Conservation (phyloP, 2,888 invertebrate species). For the Drosophila leonis region DNA sequence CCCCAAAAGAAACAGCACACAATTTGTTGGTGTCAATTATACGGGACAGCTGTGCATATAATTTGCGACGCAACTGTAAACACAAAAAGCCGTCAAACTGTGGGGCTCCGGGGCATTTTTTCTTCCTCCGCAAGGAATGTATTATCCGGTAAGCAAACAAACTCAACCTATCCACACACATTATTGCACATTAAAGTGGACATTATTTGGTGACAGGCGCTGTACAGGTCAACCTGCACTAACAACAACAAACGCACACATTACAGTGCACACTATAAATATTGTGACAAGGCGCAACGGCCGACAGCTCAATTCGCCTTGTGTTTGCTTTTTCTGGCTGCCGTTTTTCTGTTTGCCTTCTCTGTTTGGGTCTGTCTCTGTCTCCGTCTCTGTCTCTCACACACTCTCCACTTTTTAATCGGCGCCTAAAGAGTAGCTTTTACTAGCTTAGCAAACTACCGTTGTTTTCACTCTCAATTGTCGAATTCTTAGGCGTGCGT, state of each 20-base stretch:
- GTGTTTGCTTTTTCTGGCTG: constrained; percentile 44
- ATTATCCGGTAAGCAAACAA: constrained; percentile 93
- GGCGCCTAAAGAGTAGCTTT: constrained; percentile 22
- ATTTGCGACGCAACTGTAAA: constrained; percentile 74
- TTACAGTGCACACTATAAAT: constrained; percentile 55
- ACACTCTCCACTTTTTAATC: constrained; percentile 14
- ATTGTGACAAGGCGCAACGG: constrained; percentile 40
- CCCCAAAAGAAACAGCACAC: constrained; percentile 5
- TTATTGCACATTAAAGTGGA: constrained; percentile 1
- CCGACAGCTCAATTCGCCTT: constrained; percentile 46
- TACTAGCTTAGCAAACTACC: constrained; percentile 31
- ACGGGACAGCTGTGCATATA: constrained; percentile 52
- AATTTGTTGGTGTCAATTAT: constrained; percentile 26
- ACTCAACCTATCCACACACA: constrained; percentile 12
- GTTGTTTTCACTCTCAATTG: constrained; percentile 69
- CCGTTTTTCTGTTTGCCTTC: constrained; percentile 32
- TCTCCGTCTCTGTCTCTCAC: neutral
- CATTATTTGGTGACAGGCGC: constrained; percentile 9
- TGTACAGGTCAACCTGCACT: constrained; percentile 22
- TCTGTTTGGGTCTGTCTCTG: neutral
- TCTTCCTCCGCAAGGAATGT: constrained; percentile 98
- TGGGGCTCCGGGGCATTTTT: constrained; percentile 98
- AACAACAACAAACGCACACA: constrained; percentile 34
- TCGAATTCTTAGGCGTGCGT: constrained; percentile 51
- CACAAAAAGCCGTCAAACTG: constrained; percentile 93